Evolutionary conservation across 2,797 vertebrate species (phyloP), one percentile per base, ranked within the genome.

Genomic region (Cercopithecus hamlyni): DNA sequence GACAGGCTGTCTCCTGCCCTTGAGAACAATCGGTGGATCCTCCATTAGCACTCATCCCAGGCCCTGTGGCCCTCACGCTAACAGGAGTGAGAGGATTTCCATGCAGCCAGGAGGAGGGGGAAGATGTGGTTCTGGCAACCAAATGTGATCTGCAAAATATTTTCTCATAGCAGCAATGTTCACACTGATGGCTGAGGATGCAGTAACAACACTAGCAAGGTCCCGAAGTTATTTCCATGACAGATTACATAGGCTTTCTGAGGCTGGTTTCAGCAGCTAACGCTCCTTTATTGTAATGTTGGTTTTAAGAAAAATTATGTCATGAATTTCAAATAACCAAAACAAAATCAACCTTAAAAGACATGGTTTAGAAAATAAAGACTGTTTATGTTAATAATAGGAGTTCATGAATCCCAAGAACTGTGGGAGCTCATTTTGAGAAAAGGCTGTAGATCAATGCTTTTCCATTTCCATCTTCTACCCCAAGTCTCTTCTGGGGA

Each of bases 361-460:
- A 80, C 43, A 67, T 1, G 15, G n/a, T 48, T 94, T 94, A 36
- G 70, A 96, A 97, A 87, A 87, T 27, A 64, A 81, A 84, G 43
- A 33, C 36, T 48, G 48, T 33, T 85, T 61, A 41, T 45, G 39
- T 75, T 50, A 67, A 19, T n/a, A 67, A 77, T 36, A 90, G 36
- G 14, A 48, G 67, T 22, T 43, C 33, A 27, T 61, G 57, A 73
- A 20, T 12, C 52, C 5, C 75, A 36, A 45, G 20, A 58, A 43
- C 7, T 11, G 5, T 10, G 17, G 52, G 36, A 39, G 52, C 45
- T 57, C 24, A 7, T 64, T 43, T 17, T 77, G 33, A 90, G 80
- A 39, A 86, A 52, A 77, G 2, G 26, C 22, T 20, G n/a, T 30
- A 27, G 70, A 67, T 72, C 13, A 36, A 22, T 14, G 14, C 11